These are phyloP conservation scores for Marisa cornuarietis DNA, from an alignment of 1,140 invertebrate species.

Conservation along the genomic window DNA sequence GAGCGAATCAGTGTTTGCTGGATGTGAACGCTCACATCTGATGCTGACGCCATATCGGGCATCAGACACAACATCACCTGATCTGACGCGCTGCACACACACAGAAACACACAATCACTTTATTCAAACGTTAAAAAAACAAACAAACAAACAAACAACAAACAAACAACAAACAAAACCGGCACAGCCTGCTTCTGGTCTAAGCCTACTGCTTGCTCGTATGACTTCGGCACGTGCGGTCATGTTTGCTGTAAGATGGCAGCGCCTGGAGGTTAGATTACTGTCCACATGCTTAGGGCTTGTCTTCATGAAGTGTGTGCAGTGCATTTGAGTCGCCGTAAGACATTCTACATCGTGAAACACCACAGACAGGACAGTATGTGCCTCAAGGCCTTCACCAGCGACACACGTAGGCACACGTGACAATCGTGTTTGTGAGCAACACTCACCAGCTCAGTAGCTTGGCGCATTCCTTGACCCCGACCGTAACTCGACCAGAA, in stretches of 20 bases:
- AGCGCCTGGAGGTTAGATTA: not conserved
- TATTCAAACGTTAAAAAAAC: too few relatives aligned
- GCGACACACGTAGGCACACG: not conserved
- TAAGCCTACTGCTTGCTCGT: too few relatives aligned
- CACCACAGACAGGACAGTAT: too few relatives aligned
- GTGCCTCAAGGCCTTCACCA: not conserved
- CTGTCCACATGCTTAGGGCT: not conserved
- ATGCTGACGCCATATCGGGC: constrained; percentile 34
- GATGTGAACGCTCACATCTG: constrained; percentile 54
- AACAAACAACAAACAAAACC: too few relatives aligned
- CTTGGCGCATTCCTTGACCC: constrained; percentile 36
- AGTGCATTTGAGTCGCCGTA: not conserved
- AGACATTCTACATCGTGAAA: not conserved
- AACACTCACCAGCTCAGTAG: constrained; percentile 29
- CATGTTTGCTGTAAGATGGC: not conserved
- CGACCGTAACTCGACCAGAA: constrained; percentile 25
- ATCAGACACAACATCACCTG: constrained; percentile 60
- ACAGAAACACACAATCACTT: constrained; percentile 1
- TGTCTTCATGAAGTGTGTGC: too few relatives aligned
- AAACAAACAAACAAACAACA: too few relatives aligned
- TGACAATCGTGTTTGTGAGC: not conserved
- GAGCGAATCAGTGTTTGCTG: constrained; percentile 60
- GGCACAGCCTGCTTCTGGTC: too few relatives aligned
- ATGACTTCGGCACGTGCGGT: too few relatives aligned
- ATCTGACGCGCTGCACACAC: constrained; percentile 49